Evolutionary conservation across 1,140 invertebrate genomes (phyloP), one percentile per base, ranked within the genome.

Genomic region (Listronotus oregonensis): DNA sequence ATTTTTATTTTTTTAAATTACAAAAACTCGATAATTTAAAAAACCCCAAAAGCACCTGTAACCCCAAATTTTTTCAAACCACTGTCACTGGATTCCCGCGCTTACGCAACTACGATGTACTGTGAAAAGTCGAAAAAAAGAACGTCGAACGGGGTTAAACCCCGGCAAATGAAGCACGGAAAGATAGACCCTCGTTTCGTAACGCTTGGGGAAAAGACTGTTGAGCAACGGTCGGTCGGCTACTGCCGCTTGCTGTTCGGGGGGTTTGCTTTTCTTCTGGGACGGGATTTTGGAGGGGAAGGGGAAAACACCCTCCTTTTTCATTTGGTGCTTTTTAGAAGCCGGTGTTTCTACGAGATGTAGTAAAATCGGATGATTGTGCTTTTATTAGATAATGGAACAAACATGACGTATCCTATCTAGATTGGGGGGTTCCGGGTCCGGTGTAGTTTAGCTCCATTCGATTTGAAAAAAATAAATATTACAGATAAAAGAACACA

Each of bases 11-110:
- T 7, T 9, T 10, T 12, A 4, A 12, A 1, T 12, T 2, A 9
- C 11, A 37, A 37, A 37, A 37, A 37, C 34, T n/a, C 34, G 34
- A 10, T 37, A n/a, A n/a, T 37, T 37, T 4, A 37, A 37, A 3
- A 8, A n/a, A n/a, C n/a, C n/a, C n/a, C 34, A 37, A 37, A 37
- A 37, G 1, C n/a, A 37, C 34, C 11, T 5, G 3, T 7, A 42
- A n/a, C n/a, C n/a, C n/a, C n/a, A 32, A 50, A 27, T 18, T 42
- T 11, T 12, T 27, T 44, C 60, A 50, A 54, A 63, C 60, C 54
- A 63, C 60, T n/a, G n/a, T 63, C 37, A 31, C 11, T 14, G 14
- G 49, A 54, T 54, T 63, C 60, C 60, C n/a, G n/a, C 51, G 60
- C 51, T 63, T 63, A 63, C 60, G 60, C 52, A 52, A 54, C 49